Conservation (phyloP, 1,140 invertebrate genomes). For the Eupristina koningsbergeri region DNA sequence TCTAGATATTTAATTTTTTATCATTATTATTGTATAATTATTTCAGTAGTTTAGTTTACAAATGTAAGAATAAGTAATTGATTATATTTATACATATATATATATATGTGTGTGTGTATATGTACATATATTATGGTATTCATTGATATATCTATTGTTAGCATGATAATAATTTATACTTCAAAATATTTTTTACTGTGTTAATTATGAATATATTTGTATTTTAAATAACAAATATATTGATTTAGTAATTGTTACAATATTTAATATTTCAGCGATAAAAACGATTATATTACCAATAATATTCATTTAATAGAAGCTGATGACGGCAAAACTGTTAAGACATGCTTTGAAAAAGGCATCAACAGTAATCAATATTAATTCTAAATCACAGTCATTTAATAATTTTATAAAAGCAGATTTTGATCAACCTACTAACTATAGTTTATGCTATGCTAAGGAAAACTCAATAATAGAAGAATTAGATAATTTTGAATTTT, state of each 20-base stretch:
- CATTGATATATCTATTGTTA: neutral
- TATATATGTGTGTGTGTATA: neutral
- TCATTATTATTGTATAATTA: no score
- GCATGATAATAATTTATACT: no score
- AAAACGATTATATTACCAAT: conserved; percentile 6
- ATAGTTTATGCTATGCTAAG: conserved; percentile 84
- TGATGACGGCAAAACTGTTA: conserved; percentile 48
- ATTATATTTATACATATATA: neutral
- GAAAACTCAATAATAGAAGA: conserved; percentile 80
- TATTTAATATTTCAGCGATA: neutral
- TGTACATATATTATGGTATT: neutral
- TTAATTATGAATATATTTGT: neutral
- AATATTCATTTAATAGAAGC: conserved; percentile 26
- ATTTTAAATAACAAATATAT: neutral
- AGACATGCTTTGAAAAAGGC: conserved; percentile 48
- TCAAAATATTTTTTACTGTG: neutral
- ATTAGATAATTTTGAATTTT: conserved; percentile 71
- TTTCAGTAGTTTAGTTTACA: no score
- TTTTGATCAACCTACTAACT: conserved; percentile 86
- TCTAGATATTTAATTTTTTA: no score
- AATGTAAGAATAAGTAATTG: no score
- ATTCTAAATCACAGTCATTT: conserved; percentile 59
- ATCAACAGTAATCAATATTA: conserved; percentile 41
- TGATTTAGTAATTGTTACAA: no score
- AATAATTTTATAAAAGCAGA: conserved; percentile 85